Base-by-base conservation (phyloP, 2,797 vertebrate species). In the Lithobates sylvaticus region DNA sequence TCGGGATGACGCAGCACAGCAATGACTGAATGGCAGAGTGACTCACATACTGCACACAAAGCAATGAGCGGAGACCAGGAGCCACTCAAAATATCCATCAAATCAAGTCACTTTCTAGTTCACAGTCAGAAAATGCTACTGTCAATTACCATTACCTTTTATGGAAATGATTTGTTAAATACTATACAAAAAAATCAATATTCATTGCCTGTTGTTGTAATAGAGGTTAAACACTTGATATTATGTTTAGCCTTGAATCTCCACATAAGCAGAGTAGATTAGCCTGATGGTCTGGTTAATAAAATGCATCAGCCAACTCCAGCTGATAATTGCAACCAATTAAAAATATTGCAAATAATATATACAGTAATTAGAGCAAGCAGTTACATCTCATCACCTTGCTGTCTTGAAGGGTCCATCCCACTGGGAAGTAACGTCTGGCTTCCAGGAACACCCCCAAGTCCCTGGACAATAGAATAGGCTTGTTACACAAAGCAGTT, bases 351-450 rank as follows among this genome's bases (percentile, higher is more conserved):
- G 65, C n/a, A 29, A 67, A 67, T 29, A 67, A 67, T 67, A 26
- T 13, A 67, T 67, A 12, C 65, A 26, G n/a, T 67, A 61, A 61
- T 61, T 61, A 61, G n/a, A 23, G 54, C 54, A 61, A 61, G 54
- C 21, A 6, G 54, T 61, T 26, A 15, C 61, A 78, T 32, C 12
- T 29, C 26, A 61, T 93, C 71, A 99, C 97, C 97, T 96, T 98
- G 97, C 91, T 98, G 98, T 92, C 98, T 95, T 84, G 96, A 97
- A 86, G 97, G 97, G 93, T 99, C 98, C 96, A 99, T 99, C 86
- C 97, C 98, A 65, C 96, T 97, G 85, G 97, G 96, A 90, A 99
- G 94, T 93, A 99, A 96, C 18, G 96, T 93, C 92, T 98, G 98
- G 91, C 96, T 96, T 84, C 97, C 98, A 47, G 98, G 97, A 84